Conservation (phyloP, 2,797 vertebrate genomes). For the Lepus oiostolus region DNA sequence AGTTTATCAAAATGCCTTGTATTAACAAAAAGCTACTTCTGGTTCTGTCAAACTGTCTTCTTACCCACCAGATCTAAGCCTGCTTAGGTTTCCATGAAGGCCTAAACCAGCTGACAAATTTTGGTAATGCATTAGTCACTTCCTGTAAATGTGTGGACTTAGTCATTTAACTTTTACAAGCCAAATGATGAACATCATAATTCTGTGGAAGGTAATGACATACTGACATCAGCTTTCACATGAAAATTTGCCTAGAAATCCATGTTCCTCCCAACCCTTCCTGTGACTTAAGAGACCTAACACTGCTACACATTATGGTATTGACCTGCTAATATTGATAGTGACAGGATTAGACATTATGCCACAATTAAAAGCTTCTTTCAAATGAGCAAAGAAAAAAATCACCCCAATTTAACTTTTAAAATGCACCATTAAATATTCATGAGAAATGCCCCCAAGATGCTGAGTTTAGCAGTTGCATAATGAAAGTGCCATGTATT, state of each 20-base stretch:
- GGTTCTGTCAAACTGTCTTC: constrained; percentile 35
- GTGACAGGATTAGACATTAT: constrained; percentile 63
- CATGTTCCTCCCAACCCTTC: constrained; percentile 32
- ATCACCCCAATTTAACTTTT: constrained; percentile 78
- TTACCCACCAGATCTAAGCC: constrained; percentile 11
- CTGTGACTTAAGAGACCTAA: constrained; percentile 45
- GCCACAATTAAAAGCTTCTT: constrained; percentile 78
- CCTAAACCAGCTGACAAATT: constrained; percentile 54
- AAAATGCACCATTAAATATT: constrained; percentile 76
- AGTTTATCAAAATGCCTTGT: background rate
- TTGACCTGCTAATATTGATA: constrained; percentile 74
- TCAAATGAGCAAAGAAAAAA: constrained; percentile 78
- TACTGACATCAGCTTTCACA: constrained; percentile 74
- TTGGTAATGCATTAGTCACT: constrained; percentile 61
- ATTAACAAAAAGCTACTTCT: constrained; percentile 55
- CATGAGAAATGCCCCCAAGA: constrained; percentile 75
- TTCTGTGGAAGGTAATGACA: constrained; percentile 32
- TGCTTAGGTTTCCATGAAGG: background rate
- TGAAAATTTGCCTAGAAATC: background rate
- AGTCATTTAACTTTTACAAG: constrained; percentile 67
- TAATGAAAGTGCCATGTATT: constrained; percentile 70
- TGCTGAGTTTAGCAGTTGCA: constrained; percentile 76
- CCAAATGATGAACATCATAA: constrained; percentile 55
- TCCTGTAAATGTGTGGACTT: constrained; percentile 70
- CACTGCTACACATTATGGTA: constrained; percentile 59